Evolutionary conservation across 2,113 vertebrate genomes (phyloP).

Genomic region (Nothoprocta perdicaria): DNA sequence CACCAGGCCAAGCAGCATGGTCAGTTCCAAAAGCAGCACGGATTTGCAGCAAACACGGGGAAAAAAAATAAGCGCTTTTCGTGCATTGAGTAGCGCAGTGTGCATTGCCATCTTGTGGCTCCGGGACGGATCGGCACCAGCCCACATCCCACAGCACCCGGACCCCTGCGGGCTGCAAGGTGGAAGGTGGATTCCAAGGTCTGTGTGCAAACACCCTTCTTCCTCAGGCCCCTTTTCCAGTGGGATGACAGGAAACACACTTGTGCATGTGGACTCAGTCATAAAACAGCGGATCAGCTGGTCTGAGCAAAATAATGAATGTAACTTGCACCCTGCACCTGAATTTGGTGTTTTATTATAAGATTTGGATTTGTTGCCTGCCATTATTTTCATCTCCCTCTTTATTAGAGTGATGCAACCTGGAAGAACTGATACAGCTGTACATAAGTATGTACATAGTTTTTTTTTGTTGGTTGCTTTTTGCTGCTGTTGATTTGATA

Average conservation of each 20-base stretch:
- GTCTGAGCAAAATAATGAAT: neutral
- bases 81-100: neutral
- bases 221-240: neutral
- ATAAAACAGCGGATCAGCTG: neutral
- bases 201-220: neutral
- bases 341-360: neutral
- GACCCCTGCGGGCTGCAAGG: no score
- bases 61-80: neutral
- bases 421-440: neutral
- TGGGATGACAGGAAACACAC: neutral
- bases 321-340: fast-evolving
- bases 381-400: neutral
- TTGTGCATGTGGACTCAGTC: neutral
- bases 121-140: neutral
- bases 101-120: constrained; percentile 54
- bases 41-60: neutral
- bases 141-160: no score
- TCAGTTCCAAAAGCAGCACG: neutral
- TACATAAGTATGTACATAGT: neutral
- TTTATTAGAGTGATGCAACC: neutral
- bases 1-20: neutral
- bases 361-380: neutral
- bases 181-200: no score
- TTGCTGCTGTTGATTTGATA: neutral
- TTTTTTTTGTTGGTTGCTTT: no score